Conservation (phyloP, 2,113 vertebrate species). For the Apaloderma vittatum region DNA sequence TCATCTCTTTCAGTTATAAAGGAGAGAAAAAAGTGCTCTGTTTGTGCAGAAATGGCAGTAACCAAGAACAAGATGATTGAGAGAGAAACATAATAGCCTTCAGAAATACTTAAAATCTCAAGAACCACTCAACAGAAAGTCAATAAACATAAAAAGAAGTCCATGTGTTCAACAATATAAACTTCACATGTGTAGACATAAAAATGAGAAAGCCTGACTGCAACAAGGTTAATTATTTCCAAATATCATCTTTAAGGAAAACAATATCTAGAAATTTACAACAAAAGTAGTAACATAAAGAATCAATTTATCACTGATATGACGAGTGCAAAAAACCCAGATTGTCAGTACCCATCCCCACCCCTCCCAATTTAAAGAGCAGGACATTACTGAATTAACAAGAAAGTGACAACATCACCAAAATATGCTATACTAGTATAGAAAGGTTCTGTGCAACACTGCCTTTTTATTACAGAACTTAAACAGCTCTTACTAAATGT, state of each 20-base stretch:
- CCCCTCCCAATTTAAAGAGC: not conserved
- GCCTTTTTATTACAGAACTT: not conserved
- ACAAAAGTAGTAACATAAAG: not conserved
- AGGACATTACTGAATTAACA: not conserved
- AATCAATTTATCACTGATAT: not conserved
- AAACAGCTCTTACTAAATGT: not conserved
- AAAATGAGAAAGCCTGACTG: not conserved
- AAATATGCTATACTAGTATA: not conserved
- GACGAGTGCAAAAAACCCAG: not conserved
- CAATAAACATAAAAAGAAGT: not conserved
- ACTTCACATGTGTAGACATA: not conserved
- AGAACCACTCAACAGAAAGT: not conserved
- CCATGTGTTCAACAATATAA: not conserved
- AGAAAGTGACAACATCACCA: not conserved
- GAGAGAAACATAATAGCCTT: not conserved
- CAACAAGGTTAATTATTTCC: not conserved
- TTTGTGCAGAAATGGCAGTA: not conserved
- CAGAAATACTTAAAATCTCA: not conserved
- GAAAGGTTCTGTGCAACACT: not conserved
- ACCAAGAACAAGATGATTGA: not conserved
- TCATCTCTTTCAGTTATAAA: not conserved
- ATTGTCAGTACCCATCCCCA: too few species aligned
- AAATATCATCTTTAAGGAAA: not conserved
- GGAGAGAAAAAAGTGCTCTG: not conserved
- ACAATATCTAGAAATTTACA: not conserved